Base-by-base conservation (phyloP, 2,888 invertebrate genomes). In the Chloroclysta siterata region DNA sequence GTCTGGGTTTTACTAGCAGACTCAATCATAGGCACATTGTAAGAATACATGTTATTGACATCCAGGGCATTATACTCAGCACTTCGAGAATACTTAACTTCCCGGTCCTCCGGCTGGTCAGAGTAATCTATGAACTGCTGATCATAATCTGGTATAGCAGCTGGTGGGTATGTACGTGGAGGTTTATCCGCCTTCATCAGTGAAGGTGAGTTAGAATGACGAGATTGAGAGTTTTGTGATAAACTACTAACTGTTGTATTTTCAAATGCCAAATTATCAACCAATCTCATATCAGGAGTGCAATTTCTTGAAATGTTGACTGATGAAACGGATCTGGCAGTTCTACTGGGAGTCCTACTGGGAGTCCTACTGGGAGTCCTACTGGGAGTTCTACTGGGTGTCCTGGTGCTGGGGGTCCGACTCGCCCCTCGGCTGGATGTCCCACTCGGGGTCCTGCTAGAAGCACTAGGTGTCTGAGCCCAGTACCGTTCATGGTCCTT, bases 11-110 rank as follows among this genome's bases (percentile, higher is more conserved):
- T 90, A 17, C 81, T 69, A 67, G 76, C 80, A 17, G 83, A 66
- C 33, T 71, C 78, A 42, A 80, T 66, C 11, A 79, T 55, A 65
- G 87, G 83, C 74, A 87, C 74, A 69, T 83, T 87, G 68, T 84
- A 82, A 50, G 84, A 68, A 72, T 84, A 87, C 56, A 83, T 73
- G 75, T 80, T 84, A 66, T 76, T 84, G 57, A 79, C 68, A 74
- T 87, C 84, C 63, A 87, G 69, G 50, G 87, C 79, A 77, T 75
- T 83, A 63, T 93, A 93, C 67, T 92, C 92, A 47, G 89, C 85
- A 73, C 87, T 92, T 47, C 89, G 81, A 17, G 93, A 93, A 78
- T 84, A 93, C 72, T 93, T 93, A 2, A 92, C 79, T 71, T 93
- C 92, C 59, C 84, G 81, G 22, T 93, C 92, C 53, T 92, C 92